Percentiles rank a stretch among this genome's conserved stretches.
Conservation (phyloP, 2,888 invertebrate species). For the Orthosia gothica region DNA sequence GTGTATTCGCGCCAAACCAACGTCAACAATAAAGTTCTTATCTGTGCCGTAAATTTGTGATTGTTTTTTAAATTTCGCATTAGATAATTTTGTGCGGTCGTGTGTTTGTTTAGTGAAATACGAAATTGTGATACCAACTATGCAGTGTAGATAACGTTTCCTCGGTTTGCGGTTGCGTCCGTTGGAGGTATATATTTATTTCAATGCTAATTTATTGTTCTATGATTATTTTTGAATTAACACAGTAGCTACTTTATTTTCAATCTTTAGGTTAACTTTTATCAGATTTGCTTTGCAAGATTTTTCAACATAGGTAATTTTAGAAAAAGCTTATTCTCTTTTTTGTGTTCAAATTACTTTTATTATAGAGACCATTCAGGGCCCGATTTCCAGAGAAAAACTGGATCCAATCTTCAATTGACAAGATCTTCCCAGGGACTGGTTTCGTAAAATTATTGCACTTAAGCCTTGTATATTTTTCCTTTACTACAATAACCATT, state of each 20-base stretch:
- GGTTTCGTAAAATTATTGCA: not conserved
- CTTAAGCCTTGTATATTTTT: conserved; percentile 10
- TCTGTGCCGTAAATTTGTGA: conserved; percentile 47
- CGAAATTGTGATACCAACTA: conserved; percentile 78
- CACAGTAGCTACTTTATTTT: not conserved
- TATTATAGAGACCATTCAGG: not conserved
- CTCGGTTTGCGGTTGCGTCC: conserved; percentile 83
- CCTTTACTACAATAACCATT: conserved; percentile 4
- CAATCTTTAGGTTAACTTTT: conserved; percentile 12
- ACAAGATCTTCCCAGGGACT: not conserved
- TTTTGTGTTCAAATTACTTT: not conserved
- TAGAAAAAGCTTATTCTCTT: not conserved
- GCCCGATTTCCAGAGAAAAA: not conserved
- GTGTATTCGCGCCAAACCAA: conserved; percentile 49
- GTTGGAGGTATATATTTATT: conserved; percentile 74
- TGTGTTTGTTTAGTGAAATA: conserved; percentile 84
- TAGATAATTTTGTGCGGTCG: conserved; percentile 73
- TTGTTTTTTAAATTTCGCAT: conserved; percentile 58
- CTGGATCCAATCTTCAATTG: not conserved
- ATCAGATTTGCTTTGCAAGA: not conserved
- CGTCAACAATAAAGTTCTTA: conserved; percentile 45
- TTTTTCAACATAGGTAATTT: not conserved
- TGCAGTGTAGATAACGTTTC: conserved; percentile 84
- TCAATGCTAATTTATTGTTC: conserved; percentile 65
- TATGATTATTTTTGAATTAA: not conserved